Percentiles rank a stretch among this genome's conserved stretches.
These are phyloP conservation scores for Priocnemis perturbator DNA, from an alignment of 2,888 invertebrate genomes.

Conservation along the genomic window DNA sequence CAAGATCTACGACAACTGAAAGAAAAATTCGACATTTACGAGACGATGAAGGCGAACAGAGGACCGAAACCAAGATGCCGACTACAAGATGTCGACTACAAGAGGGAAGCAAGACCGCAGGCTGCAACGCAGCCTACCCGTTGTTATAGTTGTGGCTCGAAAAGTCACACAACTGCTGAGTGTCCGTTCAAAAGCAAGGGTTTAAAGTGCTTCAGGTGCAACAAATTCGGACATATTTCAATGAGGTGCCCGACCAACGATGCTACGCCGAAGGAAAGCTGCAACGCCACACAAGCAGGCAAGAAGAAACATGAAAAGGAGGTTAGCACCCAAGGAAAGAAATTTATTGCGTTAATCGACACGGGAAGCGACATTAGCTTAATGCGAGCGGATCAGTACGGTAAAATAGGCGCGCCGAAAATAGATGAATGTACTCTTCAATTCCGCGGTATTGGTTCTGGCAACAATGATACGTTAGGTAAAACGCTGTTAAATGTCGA, in stretches of 20 bases:
- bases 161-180: background rate
- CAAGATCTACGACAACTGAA: too few relatives aligned
- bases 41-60: background rate
- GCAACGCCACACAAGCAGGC: background rate
- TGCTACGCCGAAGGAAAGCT: background rate
- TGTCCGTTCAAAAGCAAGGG: background rate
- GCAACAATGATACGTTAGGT: constrained; percentile 11
- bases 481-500: background rate
- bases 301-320: background rate
- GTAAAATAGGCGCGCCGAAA: too few relatives aligned
- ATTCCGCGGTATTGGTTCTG: constrained; percentile 6
- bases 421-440: background rate
- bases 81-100: too few relatives aligned
- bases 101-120: too few relatives aligned
- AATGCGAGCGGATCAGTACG: too few relatives aligned
- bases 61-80: background rate
- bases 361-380: too few relatives aligned
- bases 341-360: constrained; percentile 9
- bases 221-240: background rate
- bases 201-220: background rate
- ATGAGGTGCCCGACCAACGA: background rate
- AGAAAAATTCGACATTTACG: too few relatives aligned
- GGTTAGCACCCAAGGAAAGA: background rate
- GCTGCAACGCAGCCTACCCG: background rate
- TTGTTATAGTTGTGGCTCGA: background rate